Percentiles rank a stretch among this genome's conserved stretches.
phyloP scores from a whole-genome alignment of 2,888 invertebrate genomes.

The Augiades crinisus region DNA sequence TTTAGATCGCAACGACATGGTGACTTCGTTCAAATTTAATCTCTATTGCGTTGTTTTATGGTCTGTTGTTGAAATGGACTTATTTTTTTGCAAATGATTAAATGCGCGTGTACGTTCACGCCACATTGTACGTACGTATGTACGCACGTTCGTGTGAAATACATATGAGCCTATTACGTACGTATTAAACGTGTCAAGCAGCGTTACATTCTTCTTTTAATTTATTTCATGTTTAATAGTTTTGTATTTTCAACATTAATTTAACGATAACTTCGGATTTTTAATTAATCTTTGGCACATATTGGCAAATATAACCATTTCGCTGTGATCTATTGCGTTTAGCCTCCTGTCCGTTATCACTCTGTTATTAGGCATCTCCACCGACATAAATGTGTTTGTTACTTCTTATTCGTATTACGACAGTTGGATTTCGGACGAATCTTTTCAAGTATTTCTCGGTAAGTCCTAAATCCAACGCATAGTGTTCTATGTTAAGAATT shows the following conservation, averaged over 20 bases:
- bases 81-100: not conserved
- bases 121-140: not conserved
- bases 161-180: too few relatives aligned
- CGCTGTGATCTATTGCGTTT: conserved; percentile 34
- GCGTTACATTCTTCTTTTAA: too few relatives aligned
- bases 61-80: not conserved
- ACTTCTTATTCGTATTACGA: conserved; percentile 38
- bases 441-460: not conserved
- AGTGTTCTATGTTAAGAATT: conserved; percentile 27
- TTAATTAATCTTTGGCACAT: not conserved
- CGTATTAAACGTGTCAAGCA: too few relatives aligned
- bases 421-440: conserved; percentile 29
- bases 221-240: too few relatives aligned
- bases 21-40: not conserved
- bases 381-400: conserved; percentile 49
- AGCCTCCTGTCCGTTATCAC: conserved; percentile 52
- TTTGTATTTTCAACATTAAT: too few relatives aligned
- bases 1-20: conserved; percentile 27
- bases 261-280: too few relatives aligned
- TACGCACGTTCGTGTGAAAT: not conserved
- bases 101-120: not conserved
- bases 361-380: conserved; percentile 57
- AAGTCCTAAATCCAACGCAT: conserved; percentile 22
- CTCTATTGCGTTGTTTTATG: not conserved
- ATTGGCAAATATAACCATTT: conserved; percentile 33